Conservation (phyloP, 35 echinoderm and acorn worm genomes). For the Apostichopus japonicus region DNA sequence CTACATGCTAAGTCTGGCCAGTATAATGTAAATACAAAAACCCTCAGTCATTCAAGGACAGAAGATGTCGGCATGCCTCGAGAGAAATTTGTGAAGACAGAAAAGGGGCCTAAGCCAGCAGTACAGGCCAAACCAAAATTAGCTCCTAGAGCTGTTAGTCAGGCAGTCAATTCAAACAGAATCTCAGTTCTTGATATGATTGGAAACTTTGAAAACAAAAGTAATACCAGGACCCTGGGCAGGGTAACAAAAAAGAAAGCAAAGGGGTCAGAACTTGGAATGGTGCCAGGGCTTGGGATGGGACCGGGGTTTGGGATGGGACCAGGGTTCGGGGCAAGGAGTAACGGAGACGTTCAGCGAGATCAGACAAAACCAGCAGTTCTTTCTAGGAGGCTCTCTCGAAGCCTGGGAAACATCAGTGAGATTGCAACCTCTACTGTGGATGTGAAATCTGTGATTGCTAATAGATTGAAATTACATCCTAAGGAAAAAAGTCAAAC, state of each 20-base stretch:
- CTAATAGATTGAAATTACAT: not conserved
- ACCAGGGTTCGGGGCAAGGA: not conserved
- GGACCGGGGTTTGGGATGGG: not conserved
- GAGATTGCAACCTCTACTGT: not conserved
- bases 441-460: not conserved
- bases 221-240: constrained; percentile 7
- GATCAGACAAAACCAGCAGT: constrained; percentile 8
- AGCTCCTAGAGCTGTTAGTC: not conserved
- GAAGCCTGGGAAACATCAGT: constrained; percentile 43
- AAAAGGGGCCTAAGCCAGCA: not conserved
- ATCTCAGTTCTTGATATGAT: constrained; percentile 35
- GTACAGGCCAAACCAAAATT: not conserved
- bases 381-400: constrained; percentile 22
- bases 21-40: not conserved
- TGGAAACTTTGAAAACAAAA: constrained; percentile 24
- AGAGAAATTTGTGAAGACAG: not conserved
- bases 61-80: not conserved
- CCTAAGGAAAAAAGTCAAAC: not conserved
- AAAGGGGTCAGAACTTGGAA: not conserved
- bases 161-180: not conserved
- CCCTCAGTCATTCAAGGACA: not conserved
- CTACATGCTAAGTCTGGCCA: not conserved
- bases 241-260: not conserved
- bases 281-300: not conserved
- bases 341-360: not conserved